Base-by-base conservation (phyloP, 2,113 vertebrate species). In the Merops nubicus region DNA sequence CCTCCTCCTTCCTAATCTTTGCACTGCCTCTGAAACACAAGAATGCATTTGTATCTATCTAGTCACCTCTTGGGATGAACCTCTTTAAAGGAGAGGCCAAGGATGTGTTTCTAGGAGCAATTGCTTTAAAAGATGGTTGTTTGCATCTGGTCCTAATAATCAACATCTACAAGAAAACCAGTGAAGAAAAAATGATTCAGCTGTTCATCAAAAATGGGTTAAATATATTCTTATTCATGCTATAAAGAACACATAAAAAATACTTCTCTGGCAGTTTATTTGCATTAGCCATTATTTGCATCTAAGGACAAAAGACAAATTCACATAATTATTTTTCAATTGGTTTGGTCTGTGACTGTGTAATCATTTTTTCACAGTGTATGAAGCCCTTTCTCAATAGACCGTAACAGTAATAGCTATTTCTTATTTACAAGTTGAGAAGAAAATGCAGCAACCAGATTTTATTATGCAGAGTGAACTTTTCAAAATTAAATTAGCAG, bases 231-330 rank as follows among this genome's bases (percentile, higher is more conserved):
- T 53, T 70, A 54, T 51, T 67, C 12, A 29, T 81, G 28, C 83
- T 45, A 60, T 59, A 89, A 91, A 94, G 91, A 83, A 63, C 81
- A 90, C 42, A 77, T 84, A 69, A 94, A 94, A 65, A 88, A 87
- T 91, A 96, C 89, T 92, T 97, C 76, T 80, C 22, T 31, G 54
- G 87, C 60, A 76, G 80, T 92, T 92, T 72, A 83, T 94, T 92
- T 96, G 93, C 89, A n/a, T 79, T 95, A 95, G 45, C 88, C 74
- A 88, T 89, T 89, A 91, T 93, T 80, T 82, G 70, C 91, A 85
- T 89, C 87, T 86, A 80, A 92, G 93, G 93, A 94, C 89, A 92
- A 95, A 97, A 92, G 97, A 93, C 88, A 94, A 76, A 85, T 95
- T 95, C 88, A 75, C 47, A 33, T 88, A 89, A 93, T 96, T 84